Evolutionary conservation across 2,888 invertebrate genomes (phyloP).

Genomic region (Stenotaenia linearis): DNA sequence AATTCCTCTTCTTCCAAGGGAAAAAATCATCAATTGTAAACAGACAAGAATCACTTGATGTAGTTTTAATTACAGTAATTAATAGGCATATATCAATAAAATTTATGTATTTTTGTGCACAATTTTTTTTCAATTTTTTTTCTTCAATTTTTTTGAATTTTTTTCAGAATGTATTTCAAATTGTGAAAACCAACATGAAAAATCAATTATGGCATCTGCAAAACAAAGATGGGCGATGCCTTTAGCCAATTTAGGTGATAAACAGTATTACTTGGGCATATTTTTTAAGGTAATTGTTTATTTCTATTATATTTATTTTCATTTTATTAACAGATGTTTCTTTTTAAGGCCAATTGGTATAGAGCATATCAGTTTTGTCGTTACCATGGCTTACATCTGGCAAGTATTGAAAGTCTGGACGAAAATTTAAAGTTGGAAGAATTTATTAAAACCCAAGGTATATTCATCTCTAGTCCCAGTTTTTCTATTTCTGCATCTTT

Average conservation of each 20-base stretch:
- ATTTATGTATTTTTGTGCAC: background rate
- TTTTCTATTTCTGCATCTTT: background rate
- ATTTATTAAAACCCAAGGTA: slow-evolving; percentile 82
- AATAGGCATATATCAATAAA: background rate
- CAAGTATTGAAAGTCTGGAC: slow-evolving; percentile 81
- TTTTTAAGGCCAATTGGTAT: slow-evolving; percentile 80
- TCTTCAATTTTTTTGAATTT: background rate
- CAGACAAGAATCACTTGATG: background rate
- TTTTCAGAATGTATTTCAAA: slow-evolving; percentile 19
- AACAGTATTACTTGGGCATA: slow-evolving; percentile 83
- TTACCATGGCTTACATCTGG: slow-evolving; percentile 88
- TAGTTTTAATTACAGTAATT: background rate
- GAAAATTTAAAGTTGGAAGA: slow-evolving; percentile 86
- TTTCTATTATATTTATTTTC: background rate
- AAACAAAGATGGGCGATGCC: slow-evolving; percentile 73
- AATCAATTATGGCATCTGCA: background rate
- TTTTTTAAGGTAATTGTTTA: slow-evolving; percentile 74
- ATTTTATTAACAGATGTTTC: slow-evolving; percentile 14
- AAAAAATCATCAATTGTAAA: background rate
- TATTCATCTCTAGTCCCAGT: slow-evolving; percentile 41
- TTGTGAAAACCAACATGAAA: slow-evolving; percentile 27
- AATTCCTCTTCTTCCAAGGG: slow-evolving; percentile 5
- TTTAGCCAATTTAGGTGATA: slow-evolving; percentile 76
- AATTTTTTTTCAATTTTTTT: background rate
- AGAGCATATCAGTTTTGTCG: slow-evolving; percentile 85